These are phyloP conservation scores for Xenotilapia caudafasciata DNA, from an alignment of 2,113 vertebrate genomes.

Conservation along the genomic window DNA sequence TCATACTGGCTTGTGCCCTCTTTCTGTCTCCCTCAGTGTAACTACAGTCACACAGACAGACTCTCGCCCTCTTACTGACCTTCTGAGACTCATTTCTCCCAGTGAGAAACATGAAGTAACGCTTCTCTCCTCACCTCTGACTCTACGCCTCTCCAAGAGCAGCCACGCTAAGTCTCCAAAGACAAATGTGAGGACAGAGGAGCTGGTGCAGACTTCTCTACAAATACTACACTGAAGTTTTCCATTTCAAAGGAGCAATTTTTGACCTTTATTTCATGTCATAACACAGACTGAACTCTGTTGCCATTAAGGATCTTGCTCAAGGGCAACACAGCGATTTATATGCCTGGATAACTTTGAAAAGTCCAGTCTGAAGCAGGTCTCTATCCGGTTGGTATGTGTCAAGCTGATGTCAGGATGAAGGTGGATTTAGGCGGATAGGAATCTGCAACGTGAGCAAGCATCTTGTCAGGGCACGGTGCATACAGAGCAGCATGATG, in stretches of 20 bases:
- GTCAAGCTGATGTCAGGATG: background rate
- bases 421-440: background rate
- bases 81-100: background rate
- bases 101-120: background rate
- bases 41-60: background rate
- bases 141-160: background rate
- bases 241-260: background rate
- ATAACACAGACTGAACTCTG: background rate
- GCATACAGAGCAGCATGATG: background rate
- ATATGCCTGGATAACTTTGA: background rate
- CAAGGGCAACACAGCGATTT: background rate
- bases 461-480: background rate
- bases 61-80: background rate
- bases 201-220: background rate
- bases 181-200: background rate
- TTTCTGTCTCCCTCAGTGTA: background rate
- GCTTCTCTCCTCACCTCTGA: constrained; percentile 9
- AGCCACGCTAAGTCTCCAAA: background rate
- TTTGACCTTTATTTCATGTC: background rate
- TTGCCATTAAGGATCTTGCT: background rate
- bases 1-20: background rate
- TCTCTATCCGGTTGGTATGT: background rate
- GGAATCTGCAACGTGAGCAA: background rate
- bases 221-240: background rate
- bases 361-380: background rate